Percentiles rank a stretch among this genome's conserved stretches.
Evolutionary conservation across 2,797 vertebrate genomes (phyloP).

Genomic region (Rhincodon typus): DNA sequence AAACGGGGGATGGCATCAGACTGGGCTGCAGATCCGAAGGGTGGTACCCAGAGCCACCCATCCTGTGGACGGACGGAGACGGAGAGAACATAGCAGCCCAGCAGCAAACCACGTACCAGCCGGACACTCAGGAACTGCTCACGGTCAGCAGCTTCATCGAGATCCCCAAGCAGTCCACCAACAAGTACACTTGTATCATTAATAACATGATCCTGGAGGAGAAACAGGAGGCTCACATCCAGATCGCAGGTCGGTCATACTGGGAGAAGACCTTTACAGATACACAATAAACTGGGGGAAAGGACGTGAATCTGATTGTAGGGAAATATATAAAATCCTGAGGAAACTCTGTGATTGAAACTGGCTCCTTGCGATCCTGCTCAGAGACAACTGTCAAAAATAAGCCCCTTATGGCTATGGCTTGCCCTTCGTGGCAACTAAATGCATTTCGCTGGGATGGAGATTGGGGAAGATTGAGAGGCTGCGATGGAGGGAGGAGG

Average conservation of each 20-base stretch:
- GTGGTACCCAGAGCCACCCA: neutral
- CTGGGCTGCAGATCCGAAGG: neutral
- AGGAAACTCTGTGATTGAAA: no score
- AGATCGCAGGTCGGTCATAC: neutral
- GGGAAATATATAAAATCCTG: no score
- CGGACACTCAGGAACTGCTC: neutral
- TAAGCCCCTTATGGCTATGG: neutral
- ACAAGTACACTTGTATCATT: neutral
- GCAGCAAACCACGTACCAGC: no score
- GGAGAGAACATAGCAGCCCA: neutral
- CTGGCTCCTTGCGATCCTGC: neutral
- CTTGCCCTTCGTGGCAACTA: neutral
- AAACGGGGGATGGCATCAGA: neutral
- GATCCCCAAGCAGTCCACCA: neutral
- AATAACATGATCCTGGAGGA: neutral
- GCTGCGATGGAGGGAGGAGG: no score
- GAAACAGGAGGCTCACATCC: neutral
- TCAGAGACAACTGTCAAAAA: neutral
- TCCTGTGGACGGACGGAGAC: neutral
- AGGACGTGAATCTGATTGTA: neutral
- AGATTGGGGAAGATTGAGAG: no score
- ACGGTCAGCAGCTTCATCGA: neutral
- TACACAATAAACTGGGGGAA: neutral
- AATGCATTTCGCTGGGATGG: no score
- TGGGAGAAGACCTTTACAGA: no score